A percentile compares a stretch with the other conserved stretches of the same genome.
Evolutionary conservation across 2,113 vertebrate genomes (phyloP).

Genomic region (Cynopterus brachyotis): DNA sequence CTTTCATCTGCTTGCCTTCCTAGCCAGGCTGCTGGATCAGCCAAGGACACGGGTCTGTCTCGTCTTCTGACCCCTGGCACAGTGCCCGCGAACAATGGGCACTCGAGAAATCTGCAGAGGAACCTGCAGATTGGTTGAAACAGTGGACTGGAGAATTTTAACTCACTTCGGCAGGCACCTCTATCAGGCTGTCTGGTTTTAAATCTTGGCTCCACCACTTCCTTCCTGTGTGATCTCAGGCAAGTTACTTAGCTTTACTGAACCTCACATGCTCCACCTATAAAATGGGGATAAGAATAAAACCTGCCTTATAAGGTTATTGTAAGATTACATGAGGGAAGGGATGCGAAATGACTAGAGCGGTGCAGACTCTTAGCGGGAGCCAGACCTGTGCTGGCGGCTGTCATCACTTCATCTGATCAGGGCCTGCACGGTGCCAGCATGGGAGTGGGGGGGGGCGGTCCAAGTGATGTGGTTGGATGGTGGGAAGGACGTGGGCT

Average conservation of each 20-base stretch:
- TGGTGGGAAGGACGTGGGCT: not conserved
- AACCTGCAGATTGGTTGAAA: not conserved
- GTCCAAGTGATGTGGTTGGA: not conserved
- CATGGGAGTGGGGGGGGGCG: too few relatives aligned
- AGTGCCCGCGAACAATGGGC: not conserved
- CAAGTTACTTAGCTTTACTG: slow-evolving; percentile 21
- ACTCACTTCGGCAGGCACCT: not conserved
- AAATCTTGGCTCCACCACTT: slow-evolving; percentile 40
- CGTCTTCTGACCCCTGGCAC: not conserved
- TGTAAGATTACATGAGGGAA: not conserved
- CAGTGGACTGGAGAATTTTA: not conserved
- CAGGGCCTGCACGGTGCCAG: not conserved
- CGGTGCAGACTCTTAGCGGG: not conserved
- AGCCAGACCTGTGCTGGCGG: not conserved
- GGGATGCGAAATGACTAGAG: not conserved
- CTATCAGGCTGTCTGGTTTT: not conserved
- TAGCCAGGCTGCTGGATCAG: not conserved
- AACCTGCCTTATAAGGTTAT: not conserved
- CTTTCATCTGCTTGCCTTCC: not conserved
- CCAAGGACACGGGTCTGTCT: not conserved
- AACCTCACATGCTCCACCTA: not conserved
- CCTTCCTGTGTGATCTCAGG: slow-evolving; percentile 51
- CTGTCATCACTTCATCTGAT: not conserved
- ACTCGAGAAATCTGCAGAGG: not conserved
- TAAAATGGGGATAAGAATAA: not conserved